Conservation (phyloP, 2,888 invertebrate species). For the Polyommatus iphigenia region DNA sequence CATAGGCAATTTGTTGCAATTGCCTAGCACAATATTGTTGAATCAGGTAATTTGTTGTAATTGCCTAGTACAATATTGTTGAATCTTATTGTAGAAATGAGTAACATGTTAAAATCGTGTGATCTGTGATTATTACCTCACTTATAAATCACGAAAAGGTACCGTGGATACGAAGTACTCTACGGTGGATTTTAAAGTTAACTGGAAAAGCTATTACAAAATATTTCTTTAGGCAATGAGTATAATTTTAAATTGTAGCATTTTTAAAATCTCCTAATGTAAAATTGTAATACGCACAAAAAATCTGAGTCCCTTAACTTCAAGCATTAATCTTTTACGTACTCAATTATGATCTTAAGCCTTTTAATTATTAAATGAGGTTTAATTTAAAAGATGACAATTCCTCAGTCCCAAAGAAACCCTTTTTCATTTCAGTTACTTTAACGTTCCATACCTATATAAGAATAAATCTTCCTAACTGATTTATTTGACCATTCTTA, state of each 20-base stretch:
- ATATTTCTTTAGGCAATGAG: background rate
- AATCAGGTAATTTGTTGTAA: too few relatives aligned
- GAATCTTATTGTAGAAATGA: too few relatives aligned
- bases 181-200: background rate
- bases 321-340: background rate
- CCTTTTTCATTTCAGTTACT: conserved; percentile 9
- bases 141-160: background rate
- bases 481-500: conserved; percentile 13
- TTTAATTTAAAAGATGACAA: conserved; percentile 5
- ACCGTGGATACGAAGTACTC: too few relatives aligned
- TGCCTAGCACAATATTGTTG: too few relatives aligned
- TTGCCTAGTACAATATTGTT: too few relatives aligned
- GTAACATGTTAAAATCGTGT: too few relatives aligned
- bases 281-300: background rate
- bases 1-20: too few relatives aligned
- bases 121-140: too few relatives aligned
- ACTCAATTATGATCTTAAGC: background rate
- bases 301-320: background rate
- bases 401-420: conserved; percentile 2
- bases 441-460: conserved; percentile 6
- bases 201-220: too few relatives aligned
- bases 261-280: too few relatives aligned
- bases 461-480: conserved; percentile 19
- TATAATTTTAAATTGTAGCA: background rate
- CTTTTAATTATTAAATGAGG: background rate